phyloP scores from a whole-genome alignment of 2,113 vertebrate genomes.

The Sinocyclocheilus anophthalmus region DNA sequence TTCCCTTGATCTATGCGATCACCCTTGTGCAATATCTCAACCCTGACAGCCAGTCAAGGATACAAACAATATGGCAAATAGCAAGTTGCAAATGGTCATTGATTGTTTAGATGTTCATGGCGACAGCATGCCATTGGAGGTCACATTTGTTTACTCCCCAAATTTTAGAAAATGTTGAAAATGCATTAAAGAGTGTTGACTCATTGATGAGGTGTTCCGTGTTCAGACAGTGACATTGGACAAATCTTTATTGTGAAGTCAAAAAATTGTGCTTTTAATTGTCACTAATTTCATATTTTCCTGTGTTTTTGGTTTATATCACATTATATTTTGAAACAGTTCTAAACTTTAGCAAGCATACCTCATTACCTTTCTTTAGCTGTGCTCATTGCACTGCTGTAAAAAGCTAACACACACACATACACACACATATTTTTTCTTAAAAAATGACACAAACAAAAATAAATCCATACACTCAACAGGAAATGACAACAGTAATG shows the following conservation, averaged over 20 bases:
- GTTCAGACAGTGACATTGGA: neutral
- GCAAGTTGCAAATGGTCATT: slow-evolving; percentile 83
- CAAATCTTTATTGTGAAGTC: too few species aligned
- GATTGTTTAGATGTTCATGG: slow-evolving; percentile 82
- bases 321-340: neutral
- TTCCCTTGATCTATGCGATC: slow-evolving; percentile 12
- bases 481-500: slow-evolving; percentile 48
- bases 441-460: neutral
- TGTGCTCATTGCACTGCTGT: neutral
- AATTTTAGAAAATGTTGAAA: slow-evolving; percentile 78
- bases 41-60: slow-evolving; percentile 75
- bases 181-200: slow-evolving; percentile 70
- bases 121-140: slow-evolving; percentile 73
- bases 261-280: neutral
- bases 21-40: slow-evolving; percentile 68
- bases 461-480: slow-evolving; percentile 20
- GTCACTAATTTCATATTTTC: neutral
- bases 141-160: slow-evolving; percentile 79
- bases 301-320: neutral
- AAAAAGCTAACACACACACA: neutral
- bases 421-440: neutral
- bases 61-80: slow-evolving; percentile 82
- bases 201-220: slow-evolving; percentile 60
- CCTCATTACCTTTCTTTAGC: neutral
- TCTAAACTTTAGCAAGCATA: neutral